phyloP scores from a whole-genome alignment of 2,888 invertebrate species.

The Mimumesa dahlbomi region DNA sequence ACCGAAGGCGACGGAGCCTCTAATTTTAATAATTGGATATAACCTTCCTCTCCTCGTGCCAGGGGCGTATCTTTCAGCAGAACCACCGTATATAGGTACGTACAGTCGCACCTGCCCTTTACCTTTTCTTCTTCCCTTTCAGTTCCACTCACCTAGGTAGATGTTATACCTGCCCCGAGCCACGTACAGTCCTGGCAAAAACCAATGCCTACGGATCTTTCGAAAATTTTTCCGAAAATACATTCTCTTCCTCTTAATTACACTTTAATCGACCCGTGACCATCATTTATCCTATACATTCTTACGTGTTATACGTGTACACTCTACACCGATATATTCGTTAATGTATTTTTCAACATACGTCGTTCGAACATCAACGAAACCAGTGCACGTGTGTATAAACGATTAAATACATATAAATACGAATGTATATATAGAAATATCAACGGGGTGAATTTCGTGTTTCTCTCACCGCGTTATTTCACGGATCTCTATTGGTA shows the following conservation, averaged over 20 bases:
- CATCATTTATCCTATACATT: too few species aligned
- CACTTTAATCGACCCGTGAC: too few species aligned
- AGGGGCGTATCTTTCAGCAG: constrained; percentile 47
- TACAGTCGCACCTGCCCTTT: constrained; percentile 77
- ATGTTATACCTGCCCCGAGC: constrained; percentile 52
- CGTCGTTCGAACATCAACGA: too few species aligned
- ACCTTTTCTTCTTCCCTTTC: constrained; percentile 68
- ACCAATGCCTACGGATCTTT: too few species aligned
- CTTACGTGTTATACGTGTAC: too few species aligned
- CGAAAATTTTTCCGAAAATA: too few species aligned
- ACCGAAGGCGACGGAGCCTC: constrained; percentile 77
- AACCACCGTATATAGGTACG: constrained; percentile 35
- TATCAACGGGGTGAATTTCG: neutral
- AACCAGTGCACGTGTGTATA: too few species aligned
- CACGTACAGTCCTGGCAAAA: constrained; percentile 46
- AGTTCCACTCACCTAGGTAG: constrained; percentile 58
- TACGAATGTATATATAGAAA: neutral
- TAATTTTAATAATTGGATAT: constrained; percentile 79
- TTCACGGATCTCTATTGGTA: constrained; percentile 25
- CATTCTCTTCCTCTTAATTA: too few species aligned
- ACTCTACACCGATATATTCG: too few species aligned
- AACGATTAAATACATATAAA: neutral
- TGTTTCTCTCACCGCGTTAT: neutral
- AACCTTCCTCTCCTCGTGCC: constrained; percentile 58
- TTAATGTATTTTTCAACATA: too few species aligned